Percentiles rank a stretch among this genome's conserved stretches.
phyloP scores from a whole-genome alignment of 2,113 vertebrate species.

The Delphinapterus leucas region DNA sequence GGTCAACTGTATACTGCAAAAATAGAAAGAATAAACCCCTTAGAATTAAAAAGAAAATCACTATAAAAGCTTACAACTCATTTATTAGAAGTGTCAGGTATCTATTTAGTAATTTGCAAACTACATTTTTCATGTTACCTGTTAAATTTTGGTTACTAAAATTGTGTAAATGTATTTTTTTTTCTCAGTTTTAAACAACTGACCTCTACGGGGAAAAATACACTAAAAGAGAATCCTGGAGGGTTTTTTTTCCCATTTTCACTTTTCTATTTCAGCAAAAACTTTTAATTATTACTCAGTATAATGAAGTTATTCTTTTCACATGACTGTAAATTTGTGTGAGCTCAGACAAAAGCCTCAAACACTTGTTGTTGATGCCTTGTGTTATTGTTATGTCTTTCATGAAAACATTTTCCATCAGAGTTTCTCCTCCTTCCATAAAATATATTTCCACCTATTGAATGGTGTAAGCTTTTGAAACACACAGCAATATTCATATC shows the following conservation, averaged over 20 bases:
- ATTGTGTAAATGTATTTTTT: not conserved
- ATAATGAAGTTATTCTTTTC: not conserved
- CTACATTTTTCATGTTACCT: not conserved
- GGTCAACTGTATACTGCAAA: not conserved
- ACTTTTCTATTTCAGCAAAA: not conserved
- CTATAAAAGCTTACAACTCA: not conserved
- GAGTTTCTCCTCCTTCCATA: not conserved
- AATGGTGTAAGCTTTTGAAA: slow-evolving; percentile 54
- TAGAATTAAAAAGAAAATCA: slow-evolving; percentile 25
- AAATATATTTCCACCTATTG: slow-evolving; percentile 34
- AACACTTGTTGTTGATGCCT: not conserved
- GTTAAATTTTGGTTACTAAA: not conserved
- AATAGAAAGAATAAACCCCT: not conserved
- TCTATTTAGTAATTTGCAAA: not conserved
- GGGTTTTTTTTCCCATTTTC: not conserved
- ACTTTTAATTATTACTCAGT: not conserved
- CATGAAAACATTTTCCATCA: not conserved
- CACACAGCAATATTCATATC: slow-evolving; percentile 23
- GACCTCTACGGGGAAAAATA: not conserved
- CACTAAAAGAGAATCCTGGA: not conserved
- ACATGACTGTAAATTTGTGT: not conserved
- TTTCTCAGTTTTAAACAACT: not conserved
- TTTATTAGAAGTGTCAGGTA: not conserved
- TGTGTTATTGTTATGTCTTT: not conserved
- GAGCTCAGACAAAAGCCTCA: not conserved